Base-by-base conservation (phyloP, 2,888 invertebrate genomes). In the Omphaloscelis lunosa region DNA sequence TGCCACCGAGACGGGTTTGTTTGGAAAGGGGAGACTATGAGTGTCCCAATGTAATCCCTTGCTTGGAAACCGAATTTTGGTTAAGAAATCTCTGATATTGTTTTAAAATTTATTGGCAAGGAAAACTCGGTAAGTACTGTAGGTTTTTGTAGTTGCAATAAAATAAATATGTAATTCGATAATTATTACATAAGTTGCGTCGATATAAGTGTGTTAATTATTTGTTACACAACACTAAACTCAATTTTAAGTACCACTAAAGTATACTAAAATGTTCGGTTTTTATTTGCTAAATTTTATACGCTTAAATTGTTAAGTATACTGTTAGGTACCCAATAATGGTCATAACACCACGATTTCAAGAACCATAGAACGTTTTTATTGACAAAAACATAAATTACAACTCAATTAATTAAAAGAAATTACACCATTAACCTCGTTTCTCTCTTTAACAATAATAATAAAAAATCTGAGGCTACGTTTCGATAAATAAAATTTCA, bases 1-100 rank as follows among this genome's bases (percentile, higher is more conserved):
- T 92, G 93, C 93, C 94, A 94, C 94, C 87, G 94, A 93, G 90
- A 89, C 89, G 79, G 75, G 86, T 86, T 84, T 94, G 92, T 93
- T 93, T 93, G 89, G 74, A 83, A 83, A 91, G 90, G 91, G 88
- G 91, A 89, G 90, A 87, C 87, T 86, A 89, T 83, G 86, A 85
- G 87, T 82, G 80, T 79, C 75, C 86, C 80, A 79, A 77, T 86
- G 89, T 90, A 88, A 89, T 90, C 87, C 87, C 72, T 82, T 81
- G 65, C 82, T 77, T 76, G 56, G 39, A 84, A 88, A 75, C 70
- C 77, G 39, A 83, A 77, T 72, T 86, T 72, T 74, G 69, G 72
- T 82, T 77, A 62, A 62, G 66, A 53, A 72, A 29, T 29, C 66
- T 65, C 70, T n/a, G 56, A 67, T 41, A 62, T 78, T 78, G 39